Conservation (phyloP, 1,140 invertebrate species). For the Drosophila teissieri region DNA sequence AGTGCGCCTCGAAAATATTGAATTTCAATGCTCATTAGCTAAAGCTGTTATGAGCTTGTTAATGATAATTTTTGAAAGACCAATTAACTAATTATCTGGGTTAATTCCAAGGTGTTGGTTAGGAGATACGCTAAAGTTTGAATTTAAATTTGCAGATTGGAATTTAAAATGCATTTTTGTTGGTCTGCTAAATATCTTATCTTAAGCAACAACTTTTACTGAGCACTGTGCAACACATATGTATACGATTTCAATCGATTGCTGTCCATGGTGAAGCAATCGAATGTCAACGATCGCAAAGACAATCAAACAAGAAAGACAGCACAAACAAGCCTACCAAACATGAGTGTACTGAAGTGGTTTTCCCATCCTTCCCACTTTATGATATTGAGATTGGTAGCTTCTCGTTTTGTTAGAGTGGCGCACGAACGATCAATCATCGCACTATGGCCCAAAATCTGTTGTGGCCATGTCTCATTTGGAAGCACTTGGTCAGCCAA, state of each 20-base stretch:
- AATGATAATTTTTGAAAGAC: constrained; percentile 23
- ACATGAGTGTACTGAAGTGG: constrained; percentile 21
- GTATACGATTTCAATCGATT: constrained; percentile 27
- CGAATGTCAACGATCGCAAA: constrained; percentile 45
- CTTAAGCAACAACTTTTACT: background rate
- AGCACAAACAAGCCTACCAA: constrained; percentile 21
- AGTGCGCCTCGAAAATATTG: constrained; percentile 47
- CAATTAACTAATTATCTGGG: constrained; percentile 19
- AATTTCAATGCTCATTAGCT: constrained; percentile 41
- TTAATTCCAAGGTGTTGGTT: constrained; percentile 6
- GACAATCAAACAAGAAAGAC: constrained; percentile 10
- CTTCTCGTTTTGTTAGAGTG: constrained; percentile 41
- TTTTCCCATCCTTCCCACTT: background rate
- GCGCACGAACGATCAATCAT: constrained; percentile 74
- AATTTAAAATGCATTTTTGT: background rate
- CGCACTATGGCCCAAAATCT: constrained; percentile 42
- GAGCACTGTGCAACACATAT: constrained; percentile 18
- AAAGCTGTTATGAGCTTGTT: constrained; percentile 11
- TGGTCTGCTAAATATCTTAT: background rate
- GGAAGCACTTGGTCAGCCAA: constrained; percentile 42
- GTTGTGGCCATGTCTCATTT: constrained; percentile 57
- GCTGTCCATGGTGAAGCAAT: constrained; percentile 35
- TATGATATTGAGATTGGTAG: constrained; percentile 16
- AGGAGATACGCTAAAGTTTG: background rate
- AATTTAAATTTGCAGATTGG: constrained; percentile 9